Evolutionary conservation across 1,140 invertebrate genomes (phyloP).

Genomic region (Proales similis): DNA sequence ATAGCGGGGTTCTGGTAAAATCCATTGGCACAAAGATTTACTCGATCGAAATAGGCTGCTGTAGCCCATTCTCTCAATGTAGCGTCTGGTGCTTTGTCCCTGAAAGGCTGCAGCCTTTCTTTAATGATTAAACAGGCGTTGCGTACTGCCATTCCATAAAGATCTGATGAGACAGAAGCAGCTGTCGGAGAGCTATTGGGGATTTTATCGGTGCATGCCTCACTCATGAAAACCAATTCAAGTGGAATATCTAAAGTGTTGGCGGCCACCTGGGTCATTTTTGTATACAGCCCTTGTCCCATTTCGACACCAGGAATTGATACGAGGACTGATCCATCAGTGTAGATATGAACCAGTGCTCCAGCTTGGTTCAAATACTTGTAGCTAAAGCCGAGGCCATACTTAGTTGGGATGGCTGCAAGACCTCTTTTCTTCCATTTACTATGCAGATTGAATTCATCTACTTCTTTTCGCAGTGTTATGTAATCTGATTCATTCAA

Average conservation of each 20-base stretch:
- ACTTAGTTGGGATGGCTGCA: conserved; percentile 76
- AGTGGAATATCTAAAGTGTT: conserved; percentile 62
- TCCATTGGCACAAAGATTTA: conserved; percentile 16
- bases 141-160: conserved; percentile 86
- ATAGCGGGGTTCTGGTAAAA: conserved; percentile 9
- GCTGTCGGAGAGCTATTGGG: conserved; percentile 87
- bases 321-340: conserved; percentile 82
- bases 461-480: conserved; percentile 58
- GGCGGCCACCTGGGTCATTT: conserved; percentile 72
- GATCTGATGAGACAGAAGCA: conserved; percentile 78
- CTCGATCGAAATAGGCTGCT: conserved; percentile 12
- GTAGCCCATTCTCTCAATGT: conserved; percentile 33
- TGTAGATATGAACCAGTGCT: conserved; percentile 77
- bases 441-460: conserved; percentile 70
- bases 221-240: conserved; percentile 73
- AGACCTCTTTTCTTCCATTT: conserved; percentile 81
- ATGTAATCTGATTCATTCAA: conserved; percentile 63
- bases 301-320: conserved; percentile 86
- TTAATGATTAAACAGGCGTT: conserved; percentile 22
- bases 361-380: conserved; percentile 76
- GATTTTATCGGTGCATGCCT: conserved; percentile 84
- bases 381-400: conserved; percentile 75
- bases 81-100: conserved; percentile 11
- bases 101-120: conserved; percentile 22
- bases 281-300: conserved; percentile 89